phyloP scores from a whole-genome alignment of 2,888 invertebrate species.

The Drosophila setosimentum region DNA sequence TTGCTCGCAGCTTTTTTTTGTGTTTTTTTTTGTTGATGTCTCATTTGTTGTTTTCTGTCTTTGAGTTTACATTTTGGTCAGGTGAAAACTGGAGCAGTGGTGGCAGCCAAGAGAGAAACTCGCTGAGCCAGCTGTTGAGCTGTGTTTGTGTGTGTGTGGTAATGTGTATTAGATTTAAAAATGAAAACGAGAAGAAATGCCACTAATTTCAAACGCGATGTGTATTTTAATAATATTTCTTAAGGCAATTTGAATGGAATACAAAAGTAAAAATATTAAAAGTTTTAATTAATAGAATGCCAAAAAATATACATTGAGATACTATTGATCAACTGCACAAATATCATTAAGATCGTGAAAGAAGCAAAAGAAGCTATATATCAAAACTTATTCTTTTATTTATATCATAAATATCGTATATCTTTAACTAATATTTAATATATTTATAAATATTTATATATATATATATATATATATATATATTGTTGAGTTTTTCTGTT shows the following conservation, averaged over 20 bases:
- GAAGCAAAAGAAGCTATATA: neutral
- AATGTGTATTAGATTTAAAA: neutral
- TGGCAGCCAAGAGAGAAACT: constrained; percentile 26
- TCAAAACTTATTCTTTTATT: neutral
- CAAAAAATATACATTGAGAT: neutral
- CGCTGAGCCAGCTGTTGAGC: constrained; percentile 8
- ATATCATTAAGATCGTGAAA: neutral
- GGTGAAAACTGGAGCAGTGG: constrained; percentile 64
- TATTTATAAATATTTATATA: too few relatives aligned
- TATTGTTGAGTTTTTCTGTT: neutral
- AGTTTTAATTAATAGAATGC: neutral
- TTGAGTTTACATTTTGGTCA: constrained; percentile 29
- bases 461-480: too few relatives aligned
- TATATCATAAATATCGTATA: neutral
- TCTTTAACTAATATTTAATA: too few relatives aligned
- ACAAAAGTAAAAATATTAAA: neutral
- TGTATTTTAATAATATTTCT: neutral
- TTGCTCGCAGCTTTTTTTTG: constrained; percentile 10
- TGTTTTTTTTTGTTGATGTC: neutral
- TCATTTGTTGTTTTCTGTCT: constrained; percentile 14
- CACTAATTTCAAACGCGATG: neutral
- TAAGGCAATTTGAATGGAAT: neutral
- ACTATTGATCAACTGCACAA: neutral
- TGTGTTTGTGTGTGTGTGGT: neutral
- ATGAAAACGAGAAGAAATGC: neutral